Base-by-base conservation (phyloP, 2,888 invertebrate genomes). In the Allygus modestus region DNA sequence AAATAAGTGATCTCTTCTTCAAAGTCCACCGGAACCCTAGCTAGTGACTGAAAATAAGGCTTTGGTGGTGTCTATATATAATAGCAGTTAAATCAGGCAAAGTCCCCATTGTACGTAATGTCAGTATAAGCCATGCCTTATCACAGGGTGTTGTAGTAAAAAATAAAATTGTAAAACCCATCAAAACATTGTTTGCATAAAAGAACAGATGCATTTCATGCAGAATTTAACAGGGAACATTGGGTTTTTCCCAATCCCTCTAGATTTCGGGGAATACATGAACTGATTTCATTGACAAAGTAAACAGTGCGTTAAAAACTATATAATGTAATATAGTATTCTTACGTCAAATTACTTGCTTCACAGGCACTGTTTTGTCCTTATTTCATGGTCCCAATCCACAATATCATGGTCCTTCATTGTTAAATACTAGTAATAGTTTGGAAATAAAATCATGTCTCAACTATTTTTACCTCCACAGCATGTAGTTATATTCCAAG, bases 1-100 rank as follows among this genome's bases (percentile, higher is more conserved):
- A 23, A 58, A 58, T 58, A n/a, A 58, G 26, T 46, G 46, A 12
- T 46, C 17, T 46, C 46, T 46, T 54, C 20, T 58, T 58, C 20
- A 46, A 9, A 17, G 17, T 20, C 58, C 58, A n/a, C 26, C 58
- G 28, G 4, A 65, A 17, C 11, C 23, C 54, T 5, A 12, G 2
- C 17, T 17, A 65, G 12, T 31, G 15, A 23, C 58, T 58, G 51
- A 58, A 58, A 23, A 23, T 58, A 65, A 65, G 65, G 65, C 65
- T 65, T 26, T 31, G 17, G 17, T 65, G 65, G 65, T 65, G 15
- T 65, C 65, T 65, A 5, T 28, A 15, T 23, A 15, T 31, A 28
- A n/a, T 5, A 23, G 11, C 51, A 37, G 37, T 37, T 37, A 11
- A 58, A 23, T 58, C 58, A 23, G 20, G 20, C 1, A 7, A 58